A percentile compares a stretch with the other conserved stretches of the same genome.
Conservation (phyloP, 2,113 vertebrate species). For the Theristicus caerulescens region DNA sequence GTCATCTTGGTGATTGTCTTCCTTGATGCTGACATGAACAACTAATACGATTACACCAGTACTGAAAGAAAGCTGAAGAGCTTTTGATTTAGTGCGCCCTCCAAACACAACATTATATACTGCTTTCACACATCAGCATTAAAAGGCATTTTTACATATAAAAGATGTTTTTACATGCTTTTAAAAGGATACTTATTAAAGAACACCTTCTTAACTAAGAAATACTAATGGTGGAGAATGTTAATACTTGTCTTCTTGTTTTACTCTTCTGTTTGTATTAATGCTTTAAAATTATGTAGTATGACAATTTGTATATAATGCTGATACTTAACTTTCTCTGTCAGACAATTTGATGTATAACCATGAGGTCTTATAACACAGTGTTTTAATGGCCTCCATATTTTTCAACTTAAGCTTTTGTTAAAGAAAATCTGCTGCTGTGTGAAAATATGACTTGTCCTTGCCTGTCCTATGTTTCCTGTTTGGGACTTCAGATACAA, state of each 20-base stretch:
- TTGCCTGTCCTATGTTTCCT: background rate
- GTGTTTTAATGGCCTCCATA: background rate
- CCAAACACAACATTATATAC: background rate
- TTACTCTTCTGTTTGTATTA: background rate
- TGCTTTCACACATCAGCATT: background rate
- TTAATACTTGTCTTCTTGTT: background rate
- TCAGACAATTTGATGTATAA: background rate
- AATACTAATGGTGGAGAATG: background rate
- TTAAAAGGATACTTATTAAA: background rate
- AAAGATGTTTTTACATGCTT: background rate
- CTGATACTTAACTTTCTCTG: background rate
- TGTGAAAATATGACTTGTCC: background rate
- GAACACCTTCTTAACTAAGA: background rate
- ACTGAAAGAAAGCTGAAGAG: background rate
- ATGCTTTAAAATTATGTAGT: background rate
- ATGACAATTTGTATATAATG: background rate
- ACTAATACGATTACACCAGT: background rate
- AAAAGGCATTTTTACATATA: background rate
- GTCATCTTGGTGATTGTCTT: background rate
- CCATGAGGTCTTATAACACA: background rate
- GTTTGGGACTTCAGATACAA: background rate
- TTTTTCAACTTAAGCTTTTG: background rate
- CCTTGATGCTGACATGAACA: background rate
- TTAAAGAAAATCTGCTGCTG: background rate
- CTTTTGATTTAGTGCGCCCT: background rate